Percentiles rank a stretch among this genome's conserved stretches.
These are phyloP conservation scores for Melierax canorus DNA, from an alignment of 2,113 vertebrate genomes.

Conservation along the genomic window DNA sequence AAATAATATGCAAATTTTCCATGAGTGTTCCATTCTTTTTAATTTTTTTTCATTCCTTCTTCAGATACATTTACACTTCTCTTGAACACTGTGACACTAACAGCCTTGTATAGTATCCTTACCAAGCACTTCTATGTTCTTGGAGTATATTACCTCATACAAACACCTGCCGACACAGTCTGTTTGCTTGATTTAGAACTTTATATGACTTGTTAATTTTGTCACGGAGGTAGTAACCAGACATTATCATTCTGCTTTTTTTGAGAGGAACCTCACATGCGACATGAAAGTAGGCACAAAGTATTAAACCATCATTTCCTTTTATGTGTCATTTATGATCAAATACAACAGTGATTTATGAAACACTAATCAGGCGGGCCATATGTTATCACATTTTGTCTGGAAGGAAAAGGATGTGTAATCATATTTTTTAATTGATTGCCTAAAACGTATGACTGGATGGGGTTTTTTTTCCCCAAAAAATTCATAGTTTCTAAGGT, in stretches of 20 bases:
- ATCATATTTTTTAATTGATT: not conserved
- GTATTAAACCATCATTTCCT: not conserved
- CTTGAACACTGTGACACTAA: not conserved
- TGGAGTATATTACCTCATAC: not conserved
- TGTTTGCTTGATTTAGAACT: not conserved
- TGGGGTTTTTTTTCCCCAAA: accelerated
- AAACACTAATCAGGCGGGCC: not conserved
- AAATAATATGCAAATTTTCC: not conserved
- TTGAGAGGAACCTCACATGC: not conserved
- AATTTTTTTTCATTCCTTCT: not conserved
- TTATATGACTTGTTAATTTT: not conserved
- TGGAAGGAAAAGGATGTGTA: not conserved
- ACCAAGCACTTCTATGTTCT: not conserved
- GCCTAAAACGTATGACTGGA: not conserved
- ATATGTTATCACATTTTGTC: not conserved
- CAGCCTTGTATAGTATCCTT: not conserved
- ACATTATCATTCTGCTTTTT: not conserved
- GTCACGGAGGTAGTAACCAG: not conserved
- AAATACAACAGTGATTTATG: not conserved
- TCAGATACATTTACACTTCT: not conserved
- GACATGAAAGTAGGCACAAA: not conserved
- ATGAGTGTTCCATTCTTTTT: not conserved
- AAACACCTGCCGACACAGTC: not conserved
- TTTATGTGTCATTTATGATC: not conserved
- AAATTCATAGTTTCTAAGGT: not conserved